Evolutionary conservation across 2,888 invertebrate species (phyloP), one percentile per base, ranked within the genome.

Genomic region (Melinopterus prodromus): DNA sequence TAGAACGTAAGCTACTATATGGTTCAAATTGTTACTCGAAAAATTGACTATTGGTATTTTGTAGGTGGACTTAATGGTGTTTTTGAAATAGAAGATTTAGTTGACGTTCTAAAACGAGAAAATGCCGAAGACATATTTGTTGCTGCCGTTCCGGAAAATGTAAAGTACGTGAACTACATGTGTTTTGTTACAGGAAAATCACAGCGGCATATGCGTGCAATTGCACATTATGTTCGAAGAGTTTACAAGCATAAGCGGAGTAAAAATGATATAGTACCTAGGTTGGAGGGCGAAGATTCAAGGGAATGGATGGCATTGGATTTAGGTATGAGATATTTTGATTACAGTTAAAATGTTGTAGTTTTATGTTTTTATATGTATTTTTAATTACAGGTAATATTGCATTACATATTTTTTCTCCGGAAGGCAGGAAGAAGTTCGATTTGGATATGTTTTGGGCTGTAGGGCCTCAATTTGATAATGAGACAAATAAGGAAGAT

Each of bases 361-460:
- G n/a, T n/a, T n/a, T n/a, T 26, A 2, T 70, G 2, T 71, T n/a
- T 36, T 35, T 70, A 16, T 76, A 26, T 71, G 70, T 71, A 16
- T 81, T 79, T 81, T 85, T 85, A 83, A 83, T 91, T 92, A 69
- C 89, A 97, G 97, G 97, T 82, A 98, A 98, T 87, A 98, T 98
- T 85, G 96, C 96, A 5, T 89, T 99, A 53, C 98, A 99, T 86
- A 92, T 99, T 83, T 97, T 98, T 89, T 93, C 94, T 38, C 91
- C 91, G 12, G 91, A 93, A 83, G 91, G 93, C 0, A 91, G 99
- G 84, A 89, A 91, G 82, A 86, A 90, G 6, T 98, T 97, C 88
- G 98, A 98, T 89, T 91, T 99, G 82, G 99, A 99, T 89, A 95
- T 95, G 0, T 90, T 99, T 69, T 99, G 98, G 99, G 92, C 96